phyloP scores from a whole-genome alignment of 2,113 vertebrate genomes.

The Haplochromis vanheusdeni region DNA sequence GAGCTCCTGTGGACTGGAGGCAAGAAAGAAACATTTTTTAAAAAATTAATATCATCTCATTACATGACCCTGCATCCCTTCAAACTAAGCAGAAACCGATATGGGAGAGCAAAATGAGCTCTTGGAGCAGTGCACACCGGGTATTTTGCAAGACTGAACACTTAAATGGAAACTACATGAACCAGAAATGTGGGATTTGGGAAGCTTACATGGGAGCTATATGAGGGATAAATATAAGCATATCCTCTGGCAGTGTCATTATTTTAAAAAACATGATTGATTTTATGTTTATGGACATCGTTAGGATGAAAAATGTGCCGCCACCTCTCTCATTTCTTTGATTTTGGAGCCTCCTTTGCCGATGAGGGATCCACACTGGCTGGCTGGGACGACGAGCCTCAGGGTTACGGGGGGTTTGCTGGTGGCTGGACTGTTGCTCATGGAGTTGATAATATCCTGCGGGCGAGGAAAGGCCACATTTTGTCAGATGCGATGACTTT shows the following conservation, averaged over 20 bases:
- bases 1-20: slow-evolving; percentile 90
- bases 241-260: neutral
- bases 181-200: neutral
- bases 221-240: neutral
- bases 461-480: neutral
- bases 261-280: neutral
- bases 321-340: slow-evolving; percentile 96
- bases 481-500: neutral
- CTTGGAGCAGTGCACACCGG: neutral
- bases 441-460: slow-evolving; percentile 97
- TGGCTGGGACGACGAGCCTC: slow-evolving; percentile 89
- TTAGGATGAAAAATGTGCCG: neutral
- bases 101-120: neutral
- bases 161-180: neutral
- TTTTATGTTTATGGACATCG: neutral
- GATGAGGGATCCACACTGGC: slow-evolving; percentile 93
- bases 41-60: neutral
- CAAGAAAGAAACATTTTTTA: neutral
- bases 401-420: slow-evolving; percentile 95
- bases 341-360: slow-evolving; percentile 98
- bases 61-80: neutral
- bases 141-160: neutral
- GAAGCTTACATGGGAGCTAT: neutral
- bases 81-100: neutral
- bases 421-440: slow-evolving; percentile 97